Conservation (phyloP, 2,113 vertebrate genomes). For the Setophaga coronata region DNA sequence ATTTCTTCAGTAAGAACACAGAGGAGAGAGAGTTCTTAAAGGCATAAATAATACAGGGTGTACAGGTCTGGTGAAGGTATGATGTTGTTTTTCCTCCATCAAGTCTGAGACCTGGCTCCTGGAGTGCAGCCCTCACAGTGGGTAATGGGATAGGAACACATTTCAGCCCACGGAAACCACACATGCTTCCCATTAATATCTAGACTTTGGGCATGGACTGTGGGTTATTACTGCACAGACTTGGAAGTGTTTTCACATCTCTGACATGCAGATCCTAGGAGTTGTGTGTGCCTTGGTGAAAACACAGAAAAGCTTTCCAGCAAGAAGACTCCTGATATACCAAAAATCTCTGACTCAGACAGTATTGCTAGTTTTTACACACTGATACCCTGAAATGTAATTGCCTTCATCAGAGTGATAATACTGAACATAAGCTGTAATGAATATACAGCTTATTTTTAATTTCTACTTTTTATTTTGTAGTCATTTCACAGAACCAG, state of each 20-base stretch:
- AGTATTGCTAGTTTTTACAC: neutral
- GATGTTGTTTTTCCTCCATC: neutral
- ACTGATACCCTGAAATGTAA: neutral
- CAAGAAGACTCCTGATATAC: neutral
- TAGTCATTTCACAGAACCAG: neutral
- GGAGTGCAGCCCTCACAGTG: neutral
- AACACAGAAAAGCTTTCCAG: neutral
- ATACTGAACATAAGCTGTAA: neutral
- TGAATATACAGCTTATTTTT: neutral
- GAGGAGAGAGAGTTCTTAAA: neutral
- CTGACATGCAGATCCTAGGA: neutral
- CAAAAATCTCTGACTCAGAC: neutral
- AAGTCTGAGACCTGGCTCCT: neutral
- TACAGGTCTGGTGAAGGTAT: neutral
- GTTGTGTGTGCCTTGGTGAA: neutral
- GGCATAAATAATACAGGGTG: neutral
- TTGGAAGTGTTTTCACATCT: neutral
- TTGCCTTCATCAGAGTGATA: neutral
- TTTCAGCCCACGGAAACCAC: neutral
- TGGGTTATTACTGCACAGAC: neutral
- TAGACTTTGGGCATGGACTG: neutral
- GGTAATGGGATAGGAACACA: rapidly evolving
- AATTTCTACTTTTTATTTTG: neutral
- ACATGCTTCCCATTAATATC: neutral
- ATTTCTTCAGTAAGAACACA: neutral